Base-by-base conservation (phyloP, 2,888 invertebrate species). In the Apoderus coryli region DNA sequence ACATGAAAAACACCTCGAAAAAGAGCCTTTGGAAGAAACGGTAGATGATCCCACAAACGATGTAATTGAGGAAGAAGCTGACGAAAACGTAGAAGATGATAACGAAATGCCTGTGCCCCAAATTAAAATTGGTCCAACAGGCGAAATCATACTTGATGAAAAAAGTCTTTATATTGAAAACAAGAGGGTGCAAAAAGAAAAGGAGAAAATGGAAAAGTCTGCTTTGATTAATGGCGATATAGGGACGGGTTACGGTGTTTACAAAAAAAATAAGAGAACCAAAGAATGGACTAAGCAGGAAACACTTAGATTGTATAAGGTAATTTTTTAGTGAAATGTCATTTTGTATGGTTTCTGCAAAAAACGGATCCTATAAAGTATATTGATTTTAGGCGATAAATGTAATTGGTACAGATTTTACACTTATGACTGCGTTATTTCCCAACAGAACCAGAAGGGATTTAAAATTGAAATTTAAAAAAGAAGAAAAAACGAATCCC, bases 341-440 rank as follows among this genome's bases (percentile, higher is more conserved):
- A n/a, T 19, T 6, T 19, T 19, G 19, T 6, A 7, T 19, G 19
- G 19, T 19, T 19, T 19, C n/a, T 19, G n/a, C 19, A 19, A n/a
- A n/a, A n/a, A n/a, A n/a, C n/a, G n/a, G n/a, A n/a, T n/a, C n/a
- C n/a, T n/a, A n/a, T n/a, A n/a, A n/a, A n/a, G n/a, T n/a, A n/a
- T n/a, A n/a, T n/a, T n/a, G n/a, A n/a, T n/a, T n/a, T n/a, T 72
- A 80, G 46, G 89, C 89, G 2, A 59, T 95, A 6, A 86, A 82
- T 44, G 77, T 78, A 5, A 69, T 92, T 28, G 93, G 93, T 0
- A 89, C 92, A 0, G 93, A 95, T 63, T 95, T 95, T 58, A 73
- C 84, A 4, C 59, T 90, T 29, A 92, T 95, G 85, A 67, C 75
- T 36, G 69, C 73, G 28, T 60, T 86, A 23, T 90, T 92, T 60